Conservation (phyloP, 2,113 vertebrate genomes). For the Thamnaconus septentrionalis region DNA sequence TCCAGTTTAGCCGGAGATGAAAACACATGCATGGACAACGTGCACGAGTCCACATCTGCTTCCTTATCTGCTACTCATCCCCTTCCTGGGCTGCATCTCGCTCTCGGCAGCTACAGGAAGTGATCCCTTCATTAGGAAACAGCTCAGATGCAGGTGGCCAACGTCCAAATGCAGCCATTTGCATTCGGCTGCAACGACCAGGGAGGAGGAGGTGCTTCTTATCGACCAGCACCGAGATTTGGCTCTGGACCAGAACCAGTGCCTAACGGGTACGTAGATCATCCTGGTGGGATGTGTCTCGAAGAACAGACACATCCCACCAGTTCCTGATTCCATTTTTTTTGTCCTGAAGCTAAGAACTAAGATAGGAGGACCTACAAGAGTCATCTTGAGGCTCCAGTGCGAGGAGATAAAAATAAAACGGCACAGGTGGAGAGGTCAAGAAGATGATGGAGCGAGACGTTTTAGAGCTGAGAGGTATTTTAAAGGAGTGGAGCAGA, state of each 20-base stretch:
- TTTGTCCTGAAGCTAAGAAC: constrained; percentile 19
- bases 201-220: constrained; percentile 46
- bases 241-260: constrained; percentile 55
- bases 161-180: constrained; percentile 65
- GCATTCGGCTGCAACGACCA: constrained; percentile 46
- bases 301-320: constrained; percentile 35
- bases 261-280: constrained; percentile 57
- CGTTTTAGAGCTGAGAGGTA: too few relatives aligned
- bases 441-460: too few relatives aligned
- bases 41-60: too few relatives aligned
- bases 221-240: constrained; percentile 60
- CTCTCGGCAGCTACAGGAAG: constrained; percentile 10
- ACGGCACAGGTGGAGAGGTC: too few relatives aligned
- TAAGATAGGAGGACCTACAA: too few relatives aligned
- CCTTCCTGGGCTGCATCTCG: not conserved
- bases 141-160: constrained; percentile 53
- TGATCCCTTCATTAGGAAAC: constrained; percentile 49
- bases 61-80: not conserved
- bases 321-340: constrained; percentile 23
- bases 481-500: too few relatives aligned
- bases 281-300: constrained; percentile 35
- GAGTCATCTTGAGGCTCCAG: too few relatives aligned
- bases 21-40: too few relatives aligned
- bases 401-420: too few relatives aligned
- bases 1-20: too few relatives aligned